Evolutionary conservation across 2,888 invertebrate genomes (phyloP).

Genomic region (Meloe dianella): DNA sequence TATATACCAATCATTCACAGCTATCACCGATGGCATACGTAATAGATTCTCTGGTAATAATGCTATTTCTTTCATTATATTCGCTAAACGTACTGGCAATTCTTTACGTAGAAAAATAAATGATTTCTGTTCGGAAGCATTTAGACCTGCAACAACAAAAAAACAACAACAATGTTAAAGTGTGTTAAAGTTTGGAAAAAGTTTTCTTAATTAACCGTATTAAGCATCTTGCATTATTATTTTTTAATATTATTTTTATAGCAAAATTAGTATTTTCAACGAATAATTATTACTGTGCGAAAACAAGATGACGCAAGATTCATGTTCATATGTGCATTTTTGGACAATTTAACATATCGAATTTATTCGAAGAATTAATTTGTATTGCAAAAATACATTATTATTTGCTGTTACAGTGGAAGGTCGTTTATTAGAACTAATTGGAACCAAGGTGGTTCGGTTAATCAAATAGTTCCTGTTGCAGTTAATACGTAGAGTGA

Average conservation of each 20-base stretch:
- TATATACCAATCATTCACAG: constrained; percentile 94
- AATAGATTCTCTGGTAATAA: constrained; percentile 91
- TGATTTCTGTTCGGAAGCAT: constrained; percentile 90
- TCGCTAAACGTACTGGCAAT: constrained; percentile 95
- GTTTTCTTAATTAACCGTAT: no score
- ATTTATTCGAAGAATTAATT: neutral
- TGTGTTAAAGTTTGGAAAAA: no score
- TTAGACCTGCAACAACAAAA: constrained; percentile 72
- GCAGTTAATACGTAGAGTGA: no score
- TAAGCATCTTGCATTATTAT: no score
- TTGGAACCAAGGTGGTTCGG: no score
- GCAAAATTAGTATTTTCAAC: no score
- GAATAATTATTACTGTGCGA: no score
- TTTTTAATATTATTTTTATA: no score
- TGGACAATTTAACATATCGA: neutral
- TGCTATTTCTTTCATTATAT: constrained; percentile 99
- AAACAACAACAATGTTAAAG: no score
- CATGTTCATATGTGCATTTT: neutral
- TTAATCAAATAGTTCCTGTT: no score
- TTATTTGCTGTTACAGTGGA: no score
- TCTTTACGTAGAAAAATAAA: constrained; percentile 95
- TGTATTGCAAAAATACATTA: neutral
- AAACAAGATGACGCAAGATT: neutral
- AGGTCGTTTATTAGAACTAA: no score
- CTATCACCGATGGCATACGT: constrained; percentile 89